Base-by-base conservation (phyloP, 2,888 invertebrate species). In the Apodemia mormo region DNA sequence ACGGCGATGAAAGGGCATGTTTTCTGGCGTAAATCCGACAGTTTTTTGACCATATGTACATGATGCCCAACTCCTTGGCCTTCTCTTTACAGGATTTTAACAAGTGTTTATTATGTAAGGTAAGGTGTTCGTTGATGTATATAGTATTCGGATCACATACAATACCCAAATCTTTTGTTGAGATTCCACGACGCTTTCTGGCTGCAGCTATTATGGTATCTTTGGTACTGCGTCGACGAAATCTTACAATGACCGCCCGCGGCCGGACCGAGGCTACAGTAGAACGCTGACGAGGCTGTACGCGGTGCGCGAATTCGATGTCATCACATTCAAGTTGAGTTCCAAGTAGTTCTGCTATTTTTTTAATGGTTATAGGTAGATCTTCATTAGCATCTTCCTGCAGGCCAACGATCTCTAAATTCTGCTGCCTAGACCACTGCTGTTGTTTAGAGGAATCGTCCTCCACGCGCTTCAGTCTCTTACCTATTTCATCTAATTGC, bases 21-120 rank as follows among this genome's bases (percentile, higher is more conserved):
- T 56, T 33, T 14, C 54, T 33, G 12, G 14, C 40, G 37, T 68
- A 54, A 33, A 61, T 61, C 33, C 45, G 7, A 64, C 40, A 54
- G 43, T 66, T 56, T 68, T 71, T 22, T 71, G 69, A 22, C 67
- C 69, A 37, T 37, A 67, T 37, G 67, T 65, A 29, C 65, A 4
- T 29, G 2, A 29, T 30, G 33, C 58, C 14, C 65, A 14, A 1
- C 66, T 65, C 0, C 2, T 1, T 1, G 65, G 29, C 0, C 43
- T 49, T 2, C 30, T 49, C 2, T 56, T 37, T 37, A 65, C 49
- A 29, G 43, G 58, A 1, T 56, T 52, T 12, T 58, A 65, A 40
- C 4, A 58, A 7, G 14, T 12, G 33, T 56, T 68, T 68, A 43
- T n/a, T n/a, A n/a, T 43, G 14, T 40, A 40, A 9, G 2, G 56